Conservation (phyloP, 2,888 invertebrate species). For the Melolontha melolontha region DNA sequence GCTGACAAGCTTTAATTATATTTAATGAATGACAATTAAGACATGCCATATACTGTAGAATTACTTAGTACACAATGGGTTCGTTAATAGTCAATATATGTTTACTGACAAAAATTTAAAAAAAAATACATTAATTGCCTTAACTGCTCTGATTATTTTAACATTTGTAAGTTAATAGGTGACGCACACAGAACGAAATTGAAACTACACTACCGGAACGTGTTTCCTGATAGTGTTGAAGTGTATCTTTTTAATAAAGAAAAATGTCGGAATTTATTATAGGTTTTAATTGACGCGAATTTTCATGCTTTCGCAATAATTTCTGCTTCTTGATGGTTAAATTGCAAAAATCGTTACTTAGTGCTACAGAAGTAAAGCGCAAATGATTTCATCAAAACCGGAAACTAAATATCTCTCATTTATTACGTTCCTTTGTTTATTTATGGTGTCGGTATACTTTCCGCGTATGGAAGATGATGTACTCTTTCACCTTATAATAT, state of each 20-base stretch:
- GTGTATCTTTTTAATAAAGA: neutral
- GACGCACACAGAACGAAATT: neutral
- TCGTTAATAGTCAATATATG: no score
- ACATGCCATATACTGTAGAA: neutral
- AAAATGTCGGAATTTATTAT: neutral
- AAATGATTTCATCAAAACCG: neutral
- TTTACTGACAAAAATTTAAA: no score
- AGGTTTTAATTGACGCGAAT: no score
- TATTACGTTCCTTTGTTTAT: neutral
- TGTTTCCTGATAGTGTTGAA: neutral
- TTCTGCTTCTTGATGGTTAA: no score
- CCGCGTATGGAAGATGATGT: slow-evolving; percentile 6
- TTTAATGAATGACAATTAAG: slow-evolving; percentile 23
- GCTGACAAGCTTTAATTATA: slow-evolving; percentile 4
- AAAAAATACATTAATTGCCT: no score
- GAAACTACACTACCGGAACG: neutral
- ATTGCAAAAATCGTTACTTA: no score
- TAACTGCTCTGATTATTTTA: no score
- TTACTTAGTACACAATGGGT: no score
- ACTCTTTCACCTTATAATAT: neutral
- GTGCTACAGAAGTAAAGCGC: neutral
- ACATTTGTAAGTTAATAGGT: neutral
- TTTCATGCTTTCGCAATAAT: no score
- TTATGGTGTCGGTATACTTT: slow-evolving; percentile 23
- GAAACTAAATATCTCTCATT: slow-evolving; percentile 5